Conservation (phyloP, 1,140 invertebrate genomes). For the Aphelenchoides avenae region DNA sequence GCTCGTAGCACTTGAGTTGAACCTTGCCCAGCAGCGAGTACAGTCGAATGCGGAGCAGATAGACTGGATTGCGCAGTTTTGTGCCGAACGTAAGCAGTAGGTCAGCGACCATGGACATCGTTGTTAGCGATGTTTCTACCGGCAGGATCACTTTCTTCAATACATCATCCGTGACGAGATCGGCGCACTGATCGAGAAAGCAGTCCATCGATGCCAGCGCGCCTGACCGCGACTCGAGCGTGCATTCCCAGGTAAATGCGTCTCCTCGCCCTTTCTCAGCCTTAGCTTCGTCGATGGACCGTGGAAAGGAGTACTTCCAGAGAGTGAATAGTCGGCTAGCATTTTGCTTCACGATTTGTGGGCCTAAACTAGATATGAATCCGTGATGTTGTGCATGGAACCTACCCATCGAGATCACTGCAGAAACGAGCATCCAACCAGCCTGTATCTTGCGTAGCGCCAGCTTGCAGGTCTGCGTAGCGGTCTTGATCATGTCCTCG, state of each 20-base stretch:
- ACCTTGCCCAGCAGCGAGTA: slow-evolving; percentile 41
- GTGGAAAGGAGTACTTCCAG: slow-evolving; percentile 95
- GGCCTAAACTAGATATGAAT: slow-evolving; percentile 64
- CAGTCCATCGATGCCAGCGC: slow-evolving; percentile 79
- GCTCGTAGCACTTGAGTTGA: slow-evolving; percentile 22
- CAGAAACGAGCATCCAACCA: slow-evolving; percentile 91
- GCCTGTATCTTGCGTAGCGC: slow-evolving; percentile 89
- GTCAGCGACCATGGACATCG: slow-evolving; percentile 38
- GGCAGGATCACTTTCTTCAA: slow-evolving; percentile 69
- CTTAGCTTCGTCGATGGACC: slow-evolving; percentile 88
- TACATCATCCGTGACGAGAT: slow-evolving; percentile 84
- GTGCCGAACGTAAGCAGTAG: slow-evolving; percentile 40
- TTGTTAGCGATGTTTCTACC: slow-evolving; percentile 10
- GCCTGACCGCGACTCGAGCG: slow-evolving; percentile 87
- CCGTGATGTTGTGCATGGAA: slow-evolving; percentile 6
- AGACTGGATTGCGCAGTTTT: slow-evolving; percentile 39
- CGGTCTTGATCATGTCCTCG: slow-evolving; percentile 89
- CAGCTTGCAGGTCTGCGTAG: slow-evolving; percentile 83
- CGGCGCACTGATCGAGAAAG: slow-evolving; percentile 81
- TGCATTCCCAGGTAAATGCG: slow-evolving; percentile 97
- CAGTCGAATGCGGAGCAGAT: slow-evolving; percentile 47
- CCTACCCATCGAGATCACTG: slow-evolving; percentile 87
- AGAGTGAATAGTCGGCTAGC: slow-evolving; percentile 84
- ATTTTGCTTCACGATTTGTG: slow-evolving; percentile 79
- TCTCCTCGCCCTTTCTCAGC: slow-evolving; percentile 89